Evolutionary conservation across 2,797 vertebrate genomes (phyloP), one percentile per base, ranked within the genome.

Genomic region (Hybognathus amarus): DNA sequence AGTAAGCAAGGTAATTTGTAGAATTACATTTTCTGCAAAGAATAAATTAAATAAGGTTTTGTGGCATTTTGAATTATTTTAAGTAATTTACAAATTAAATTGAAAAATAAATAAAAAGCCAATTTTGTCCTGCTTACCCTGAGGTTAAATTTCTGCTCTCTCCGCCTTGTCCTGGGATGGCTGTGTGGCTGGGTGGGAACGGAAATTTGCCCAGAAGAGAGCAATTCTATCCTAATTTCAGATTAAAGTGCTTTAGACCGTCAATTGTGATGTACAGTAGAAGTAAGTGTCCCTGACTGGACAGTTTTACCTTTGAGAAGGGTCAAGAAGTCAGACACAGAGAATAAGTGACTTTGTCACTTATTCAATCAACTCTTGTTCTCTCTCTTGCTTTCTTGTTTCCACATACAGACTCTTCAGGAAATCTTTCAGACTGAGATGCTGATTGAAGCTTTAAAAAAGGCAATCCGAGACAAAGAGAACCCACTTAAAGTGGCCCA

Each of bases 361-460:
- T 64, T 64, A 42, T 77, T 61, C 8, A 47, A 61, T 68, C 18
- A 59, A 56, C 33, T 24, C 13, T 40, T 9, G 40, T 54, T 80
- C 56, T 63, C 30, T 36, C 5, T 42, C 24, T 67, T 67, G 45
- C 13, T 33, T 56, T 13, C 12, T 38, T 47, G 54, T 67, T 83
- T 54, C 50, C 15, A 74, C 2, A 27, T 50, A 24, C 86, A 99
- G 98, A 98, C 96, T 0, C 93, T 98, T 22, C 96, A 97, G 90
- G 97, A 98, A 91, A 97, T 99, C 82, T 98, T 96, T 90, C 96
- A 98, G 91, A 95, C 95, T 0, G 96, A 99, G 92, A 95, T 95
- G 90, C 92, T 95, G 79, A 97, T 97, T 9, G 96, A 97, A 78
- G 93, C 94, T 36, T 90, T 99, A 85, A 96, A 90, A 83, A 97